Evolutionary conservation across 2,888 invertebrate species (phyloP).

Genomic region (Eristalinus sepulchralis): DNA sequence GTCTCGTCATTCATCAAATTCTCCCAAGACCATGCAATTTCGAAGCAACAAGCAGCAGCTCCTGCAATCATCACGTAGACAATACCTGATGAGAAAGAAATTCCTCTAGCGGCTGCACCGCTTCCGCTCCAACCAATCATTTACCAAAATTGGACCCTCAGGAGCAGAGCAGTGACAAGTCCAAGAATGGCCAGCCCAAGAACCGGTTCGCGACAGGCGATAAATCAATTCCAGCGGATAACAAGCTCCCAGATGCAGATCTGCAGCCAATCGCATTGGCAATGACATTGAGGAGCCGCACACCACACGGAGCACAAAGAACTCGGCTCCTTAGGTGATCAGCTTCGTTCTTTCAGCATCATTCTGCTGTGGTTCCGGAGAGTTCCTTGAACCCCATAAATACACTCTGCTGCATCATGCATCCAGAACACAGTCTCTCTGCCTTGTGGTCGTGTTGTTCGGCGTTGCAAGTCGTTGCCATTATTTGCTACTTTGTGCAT

Average conservation of each 20-base stretch:
- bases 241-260: slow-evolving; percentile 64
- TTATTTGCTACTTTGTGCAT: slow-evolving; percentile 56
- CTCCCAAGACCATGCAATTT: neutral
- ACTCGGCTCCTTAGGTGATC: slow-evolving; percentile 60
- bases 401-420: neutral
- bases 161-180: slow-evolving; percentile 23
- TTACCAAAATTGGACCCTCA: slow-evolving; percentile 56
- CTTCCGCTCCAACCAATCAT: slow-evolving; percentile 55
- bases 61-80: neutral
- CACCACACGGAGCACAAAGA: slow-evolving; percentile 67
- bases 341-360: slow-evolving; percentile 55
- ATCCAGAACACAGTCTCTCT: slow-evolving; percentile 40
- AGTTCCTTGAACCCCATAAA: slow-evolving; percentile 68
- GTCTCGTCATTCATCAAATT: slow-evolving; percentile 31
- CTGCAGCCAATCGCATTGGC: slow-evolving; percentile 60
- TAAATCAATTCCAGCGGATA: slow-evolving; percentile 63
- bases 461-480: slow-evolving; percentile 33
- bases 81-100: neutral
- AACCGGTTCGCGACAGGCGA: slow-evolving; percentile 46
- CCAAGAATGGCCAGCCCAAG: slow-evolving; percentile 55
- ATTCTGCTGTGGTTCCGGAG: slow-evolving; percentile 26
- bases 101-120: slow-evolving; percentile 2
- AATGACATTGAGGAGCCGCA: slow-evolving; percentile 63
- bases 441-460: neutral
- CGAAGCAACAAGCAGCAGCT: slow-evolving; percentile 5